Evolutionary conservation across 2,888 invertebrate genomes (phyloP).

Genomic region (Ormyrus labotus): DNA sequence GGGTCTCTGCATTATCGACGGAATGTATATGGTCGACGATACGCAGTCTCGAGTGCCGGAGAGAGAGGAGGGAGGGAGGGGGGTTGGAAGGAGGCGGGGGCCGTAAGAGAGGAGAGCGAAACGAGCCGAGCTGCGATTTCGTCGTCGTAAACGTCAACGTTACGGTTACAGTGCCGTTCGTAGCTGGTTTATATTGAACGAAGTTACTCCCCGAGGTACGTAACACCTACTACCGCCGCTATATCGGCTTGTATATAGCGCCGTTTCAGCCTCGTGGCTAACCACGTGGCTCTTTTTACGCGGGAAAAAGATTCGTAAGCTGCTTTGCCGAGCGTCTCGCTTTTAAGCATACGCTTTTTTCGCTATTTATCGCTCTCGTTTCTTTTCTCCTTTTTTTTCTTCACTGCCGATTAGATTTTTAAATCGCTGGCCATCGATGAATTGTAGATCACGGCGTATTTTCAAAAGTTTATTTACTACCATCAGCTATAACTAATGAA

Average conservation of each 20-base stretch:
- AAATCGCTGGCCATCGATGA: not conserved
- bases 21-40: conserved; percentile 60
- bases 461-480: too few relatives aligned
- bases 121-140: conserved; percentile 76
- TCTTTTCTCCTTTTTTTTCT: not conserved
- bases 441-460: too few relatives aligned
- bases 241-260: conserved; percentile 1
- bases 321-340: not conserved
- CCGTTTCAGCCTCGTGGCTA: conserved; percentile 49
- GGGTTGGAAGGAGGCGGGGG: conserved; percentile 3
- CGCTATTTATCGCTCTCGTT: not conserved
- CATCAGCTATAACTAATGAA: too few relatives aligned
- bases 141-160: conserved; percentile 76
- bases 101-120: conserved; percentile 63
- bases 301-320: conserved; percentile 64
- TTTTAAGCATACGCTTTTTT: conserved; percentile 6
- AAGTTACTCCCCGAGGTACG: conserved; percentile 76
- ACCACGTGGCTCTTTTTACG: conserved; percentile 72
- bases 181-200: conserved; percentile 75
- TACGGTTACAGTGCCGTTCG: conserved; percentile 76
- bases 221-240: conserved; percentile 70
- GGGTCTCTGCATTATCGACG: conserved; percentile 70
- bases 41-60: conserved; percentile 47
- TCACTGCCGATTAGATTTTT: not conserved
- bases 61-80: conserved; percentile 30